Evolutionary conservation across 2,113 vertebrate species (phyloP).

Genomic region (Chelonoidis abingdonii): DNA sequence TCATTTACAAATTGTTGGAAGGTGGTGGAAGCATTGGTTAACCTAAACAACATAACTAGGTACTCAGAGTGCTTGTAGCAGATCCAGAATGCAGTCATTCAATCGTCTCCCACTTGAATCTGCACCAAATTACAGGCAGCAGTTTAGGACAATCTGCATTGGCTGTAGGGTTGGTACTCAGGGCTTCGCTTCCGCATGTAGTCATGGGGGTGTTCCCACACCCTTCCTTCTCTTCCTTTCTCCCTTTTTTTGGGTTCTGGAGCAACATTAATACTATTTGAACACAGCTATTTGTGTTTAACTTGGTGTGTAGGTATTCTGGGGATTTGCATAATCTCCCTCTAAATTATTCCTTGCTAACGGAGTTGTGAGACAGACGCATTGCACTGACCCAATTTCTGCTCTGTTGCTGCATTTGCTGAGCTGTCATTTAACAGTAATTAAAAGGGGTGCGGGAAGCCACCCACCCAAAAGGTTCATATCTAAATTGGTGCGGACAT

Average conservation of each 20-base stretch:
- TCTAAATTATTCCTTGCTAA: not conserved
- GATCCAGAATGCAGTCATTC: no score
- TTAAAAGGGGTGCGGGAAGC: not conserved
- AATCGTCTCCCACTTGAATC: no score
- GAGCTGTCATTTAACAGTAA: not conserved
- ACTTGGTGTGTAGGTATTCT: not conserved
- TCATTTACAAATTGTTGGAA: no score
- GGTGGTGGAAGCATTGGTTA: no score
- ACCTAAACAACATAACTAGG: no score
- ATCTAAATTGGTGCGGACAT: not conserved
- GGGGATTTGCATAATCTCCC: not conserved
- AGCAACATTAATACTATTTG: not conserved
- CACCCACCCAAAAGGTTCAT: not conserved
- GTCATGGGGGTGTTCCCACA: no score
- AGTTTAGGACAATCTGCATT: no score
- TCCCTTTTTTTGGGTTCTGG: not conserved
- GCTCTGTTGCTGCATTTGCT: not conserved
- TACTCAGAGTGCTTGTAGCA: no score
- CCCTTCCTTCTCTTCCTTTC: no score
- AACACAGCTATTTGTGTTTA: not conserved
- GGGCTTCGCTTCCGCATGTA: no score
- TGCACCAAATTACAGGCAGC: no score
- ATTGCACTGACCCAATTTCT: not conserved
- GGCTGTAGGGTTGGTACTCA: no score
- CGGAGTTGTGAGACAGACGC: not conserved